Base-by-base conservation (phyloP, 2,113 vertebrate species). In the Nyctereutes procyonoides region DNA sequence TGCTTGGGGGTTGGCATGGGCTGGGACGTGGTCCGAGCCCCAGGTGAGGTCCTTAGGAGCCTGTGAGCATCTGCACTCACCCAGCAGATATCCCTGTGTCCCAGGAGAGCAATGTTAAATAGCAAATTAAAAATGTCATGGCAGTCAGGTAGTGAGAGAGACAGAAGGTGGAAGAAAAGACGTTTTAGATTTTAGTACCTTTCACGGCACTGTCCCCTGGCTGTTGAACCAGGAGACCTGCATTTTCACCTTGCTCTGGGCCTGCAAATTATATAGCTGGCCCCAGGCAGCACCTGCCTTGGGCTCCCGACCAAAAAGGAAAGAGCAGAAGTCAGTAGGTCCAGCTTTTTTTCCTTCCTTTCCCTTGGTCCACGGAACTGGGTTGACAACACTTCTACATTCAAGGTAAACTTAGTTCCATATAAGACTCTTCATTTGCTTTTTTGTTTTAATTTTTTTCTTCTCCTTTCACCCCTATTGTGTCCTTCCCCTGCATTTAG, bases 241-340 rank as follows among this genome's bases (percentile, higher is more conserved):
- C 13, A 17, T 71, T 55, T n/a, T 24, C 32, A n/a, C 3, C 3
- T 71, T 62, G 14, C 35, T 0, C 20, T 0, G 0, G 58, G 67
- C 5, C 16, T 58, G 26, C 28, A 53, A 20, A 8, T 48, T 9
- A 12, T 3, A 8, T 19, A 17, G 26, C 65, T 19, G 28, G 58
- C n/a, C n/a, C n/a, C 2, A 0, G 22, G 7, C n/a, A n/a, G 26
- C 80, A 16, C 11, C 5, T 0, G 2, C 69, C 26, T 19, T 13
- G 2, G 43, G 71, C 63, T 26, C 15, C 24, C 16, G 20, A 43
- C 35, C 51, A 67, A 20, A 4, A 10, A 20, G 8, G 67, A 26
- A 56, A 3, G 76, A 20, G 12, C 9, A 60, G 79, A 55, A 13
- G 17, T 83, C n/a, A 48, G 4, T 38, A 56, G 58, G 43, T 26